These are phyloP conservation scores for Trypoxylon attenuatum DNA, from an alignment of 2,888 invertebrate species.

Conservation along the genomic window DNA sequence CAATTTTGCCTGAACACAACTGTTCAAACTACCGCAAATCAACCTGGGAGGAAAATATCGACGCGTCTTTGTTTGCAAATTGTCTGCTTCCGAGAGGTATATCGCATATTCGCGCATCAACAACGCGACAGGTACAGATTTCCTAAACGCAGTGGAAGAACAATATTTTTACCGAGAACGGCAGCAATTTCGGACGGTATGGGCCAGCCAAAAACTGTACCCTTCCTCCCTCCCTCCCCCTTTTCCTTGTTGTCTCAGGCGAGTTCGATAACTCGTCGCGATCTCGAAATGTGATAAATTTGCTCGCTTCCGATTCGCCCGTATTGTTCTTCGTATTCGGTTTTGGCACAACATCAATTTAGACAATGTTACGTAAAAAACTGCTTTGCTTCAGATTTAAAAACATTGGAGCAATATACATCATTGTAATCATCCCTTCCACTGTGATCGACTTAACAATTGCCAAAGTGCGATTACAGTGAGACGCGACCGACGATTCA, in stretches of 20 bases:
- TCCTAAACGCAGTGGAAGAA: neutral
- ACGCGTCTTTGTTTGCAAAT: constrained; percentile 59
- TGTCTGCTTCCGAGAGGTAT: constrained; percentile 55
- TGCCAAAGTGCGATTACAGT: no score
- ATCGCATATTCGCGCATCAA: neutral
- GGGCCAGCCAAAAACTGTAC: no score
- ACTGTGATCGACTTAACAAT: no score
- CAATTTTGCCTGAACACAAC: constrained; percentile 34
- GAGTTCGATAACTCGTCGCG: neutral
- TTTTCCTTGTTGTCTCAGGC: neutral
- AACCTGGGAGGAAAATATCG: constrained; percentile 39
- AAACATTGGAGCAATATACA: no score
- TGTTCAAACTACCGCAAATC: constrained; percentile 53
- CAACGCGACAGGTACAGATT: neutral
- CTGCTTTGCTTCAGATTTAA: no score
- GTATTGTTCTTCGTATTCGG: no score
- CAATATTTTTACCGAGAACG: neutral
- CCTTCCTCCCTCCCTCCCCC: no score
- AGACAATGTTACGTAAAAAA: no score
- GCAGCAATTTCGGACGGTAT: no score
- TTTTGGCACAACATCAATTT: no score
- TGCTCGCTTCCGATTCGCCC: neutral
- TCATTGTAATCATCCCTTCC: no score
- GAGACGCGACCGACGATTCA: no score
- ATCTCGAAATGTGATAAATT: neutral